Evolutionary conservation across 2,113 vertebrate species (phyloP).

Genomic region (Laticauda laticaudata): DNA sequence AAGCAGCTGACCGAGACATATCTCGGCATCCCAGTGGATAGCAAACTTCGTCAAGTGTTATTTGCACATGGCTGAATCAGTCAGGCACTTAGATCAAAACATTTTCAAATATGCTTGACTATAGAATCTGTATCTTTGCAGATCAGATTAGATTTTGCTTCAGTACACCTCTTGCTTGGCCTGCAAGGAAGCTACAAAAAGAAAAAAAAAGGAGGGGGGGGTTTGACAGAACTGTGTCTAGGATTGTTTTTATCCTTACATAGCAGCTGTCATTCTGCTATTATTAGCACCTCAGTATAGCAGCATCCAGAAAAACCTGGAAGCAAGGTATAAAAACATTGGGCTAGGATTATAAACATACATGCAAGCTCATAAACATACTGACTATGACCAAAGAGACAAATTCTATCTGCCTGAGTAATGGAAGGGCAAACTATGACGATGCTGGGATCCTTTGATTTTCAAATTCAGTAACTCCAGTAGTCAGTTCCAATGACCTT

Average conservation of each 20-base stretch:
- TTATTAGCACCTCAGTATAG: not conserved
- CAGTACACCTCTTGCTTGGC: not conserved
- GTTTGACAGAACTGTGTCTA: not conserved
- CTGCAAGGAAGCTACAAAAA: fast-evolving
- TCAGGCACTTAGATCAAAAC: not conserved
- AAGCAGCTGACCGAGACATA: not conserved
- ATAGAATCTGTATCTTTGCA: fast-evolving
- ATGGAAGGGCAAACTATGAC: not conserved
- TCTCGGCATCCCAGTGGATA: conserved; percentile 5
- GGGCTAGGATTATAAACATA: fast-evolving
- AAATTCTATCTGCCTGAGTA: not conserved
- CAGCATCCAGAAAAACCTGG: not conserved
- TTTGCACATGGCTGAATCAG: fast-evolving
- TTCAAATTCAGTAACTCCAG: not conserved
- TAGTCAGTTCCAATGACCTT: not conserved
- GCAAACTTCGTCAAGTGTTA: not conserved
- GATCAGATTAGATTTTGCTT: not conserved
- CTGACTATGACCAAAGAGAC: conserved; percentile 9
- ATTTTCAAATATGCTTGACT: conserved; percentile 7
- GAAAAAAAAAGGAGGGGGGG: not conserved
- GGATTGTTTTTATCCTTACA: conserved; percentile 21
- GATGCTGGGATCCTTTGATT: not conserved
- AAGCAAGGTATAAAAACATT: not conserved
- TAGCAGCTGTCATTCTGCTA: not conserved
- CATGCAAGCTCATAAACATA: not conserved